These are phyloP conservation scores for Lasioglossum figueresi DNA, from an alignment of 2,888 invertebrate species.

Conservation along the genomic window DNA sequence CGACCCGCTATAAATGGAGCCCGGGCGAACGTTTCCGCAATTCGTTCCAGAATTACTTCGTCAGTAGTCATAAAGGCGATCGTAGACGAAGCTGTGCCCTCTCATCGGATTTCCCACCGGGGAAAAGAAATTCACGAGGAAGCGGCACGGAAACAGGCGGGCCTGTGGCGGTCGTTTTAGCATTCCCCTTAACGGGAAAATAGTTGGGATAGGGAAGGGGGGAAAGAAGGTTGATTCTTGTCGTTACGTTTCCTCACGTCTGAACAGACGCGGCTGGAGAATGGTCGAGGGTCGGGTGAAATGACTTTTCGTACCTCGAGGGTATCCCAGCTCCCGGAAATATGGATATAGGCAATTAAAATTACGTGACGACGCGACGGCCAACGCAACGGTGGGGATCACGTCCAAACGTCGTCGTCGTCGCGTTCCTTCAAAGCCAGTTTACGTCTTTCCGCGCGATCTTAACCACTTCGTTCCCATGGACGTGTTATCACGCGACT, in stretches of 20 bases:
- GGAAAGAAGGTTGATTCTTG: constrained; percentile 55
- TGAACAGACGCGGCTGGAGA: constrained; percentile 53
- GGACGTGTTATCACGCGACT: no score
- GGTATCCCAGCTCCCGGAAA: constrained; percentile 69
- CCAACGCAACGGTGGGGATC: constrained; percentile 11
- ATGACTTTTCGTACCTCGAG: constrained; percentile 74
- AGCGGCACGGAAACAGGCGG: constrained; percentile 57
- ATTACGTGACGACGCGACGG: constrained; percentile 67
- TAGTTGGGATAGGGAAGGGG: background rate
- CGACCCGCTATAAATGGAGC: constrained; percentile 20
- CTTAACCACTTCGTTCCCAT: no score
- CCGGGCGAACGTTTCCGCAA: constrained; percentile 32
- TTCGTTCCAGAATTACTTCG: constrained; percentile 52
- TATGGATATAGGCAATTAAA: constrained; percentile 76
- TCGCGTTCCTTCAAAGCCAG: constrained; percentile 53
- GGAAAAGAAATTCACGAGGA: constrained; percentile 64
- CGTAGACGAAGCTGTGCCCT: constrained; percentile 44
- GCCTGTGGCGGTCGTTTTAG: constrained; percentile 61
- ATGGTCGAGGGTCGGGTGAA: constrained; percentile 68
- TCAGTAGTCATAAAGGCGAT: constrained; percentile 56
- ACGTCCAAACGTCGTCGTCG: constrained; percentile 47
- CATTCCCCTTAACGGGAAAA: constrained; percentile 41
- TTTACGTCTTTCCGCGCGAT: constrained; percentile 53
- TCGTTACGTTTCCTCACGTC: constrained; percentile 69
- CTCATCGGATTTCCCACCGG: constrained; percentile 59